A percentile compares a stretch with the other conserved stretches of the same genome.
phyloP scores from a whole-genome alignment of 2,888 invertebrate species.

The Lochmaea capreae region DNA sequence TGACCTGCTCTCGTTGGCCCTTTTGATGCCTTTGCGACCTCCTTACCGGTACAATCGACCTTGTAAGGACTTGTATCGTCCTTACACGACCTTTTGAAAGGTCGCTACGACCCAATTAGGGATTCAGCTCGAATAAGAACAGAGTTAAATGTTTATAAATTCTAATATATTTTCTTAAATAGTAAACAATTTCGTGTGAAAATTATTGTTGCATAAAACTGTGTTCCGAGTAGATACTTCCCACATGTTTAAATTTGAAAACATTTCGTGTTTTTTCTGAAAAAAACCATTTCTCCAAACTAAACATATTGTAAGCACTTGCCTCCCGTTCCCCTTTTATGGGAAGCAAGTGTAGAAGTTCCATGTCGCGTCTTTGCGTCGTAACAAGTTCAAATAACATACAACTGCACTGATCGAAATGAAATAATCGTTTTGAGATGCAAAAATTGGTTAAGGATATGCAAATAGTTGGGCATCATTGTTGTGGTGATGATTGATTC shows the following conservation, averaged over 20 bases:
- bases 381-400: conserved; percentile 9
- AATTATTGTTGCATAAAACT: conserved; percentile 8
- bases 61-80: conserved; percentile 29
- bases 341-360: conserved; percentile 33
- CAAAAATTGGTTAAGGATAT: too few relatives aligned
- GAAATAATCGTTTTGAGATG: not conserved
- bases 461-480: too few relatives aligned
- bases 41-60: conserved; percentile 4
- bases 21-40: conserved; percentile 10
- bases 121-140: not conserved
- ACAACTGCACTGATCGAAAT: conserved; percentile 9
- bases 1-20: conserved; percentile 20
- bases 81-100: conserved; percentile 13
- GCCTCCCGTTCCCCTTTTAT: conserved; percentile 9
- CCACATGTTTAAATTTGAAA: conserved; percentile 26
- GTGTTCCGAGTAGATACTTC: not conserved
- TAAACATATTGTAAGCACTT: conserved; percentile 24
- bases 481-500: too few relatives aligned
- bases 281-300: conserved; percentile 16
- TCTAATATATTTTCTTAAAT: not conserved
- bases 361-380: conserved; percentile 27
- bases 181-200: conserved; percentile 19
- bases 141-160: too few relatives aligned
- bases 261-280: conserved; percentile 18
- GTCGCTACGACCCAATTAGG: conserved; percentile 30